Conservation (phyloP, 2,113 vertebrate species). For the Oxyura jamaicensis region DNA sequence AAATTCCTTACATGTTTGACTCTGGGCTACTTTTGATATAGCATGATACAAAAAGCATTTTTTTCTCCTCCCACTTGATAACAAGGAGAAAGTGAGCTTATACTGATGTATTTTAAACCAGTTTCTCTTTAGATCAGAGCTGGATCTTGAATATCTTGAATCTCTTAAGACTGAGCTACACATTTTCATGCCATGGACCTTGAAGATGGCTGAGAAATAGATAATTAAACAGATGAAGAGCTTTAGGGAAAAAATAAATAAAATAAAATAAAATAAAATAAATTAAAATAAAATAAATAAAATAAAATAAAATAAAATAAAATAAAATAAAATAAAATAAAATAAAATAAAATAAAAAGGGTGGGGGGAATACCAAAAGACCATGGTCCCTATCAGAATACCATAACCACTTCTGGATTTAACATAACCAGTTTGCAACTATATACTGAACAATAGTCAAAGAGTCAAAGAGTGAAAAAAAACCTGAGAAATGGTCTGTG, state of each 20-base stretch:
- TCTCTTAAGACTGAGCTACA: not conserved
- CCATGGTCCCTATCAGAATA: not conserved
- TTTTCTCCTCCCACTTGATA: not conserved
- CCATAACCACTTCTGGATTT: not conserved
- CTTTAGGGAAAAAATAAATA: not conserved
- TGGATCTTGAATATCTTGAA: not conserved
- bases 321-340: too few species aligned
- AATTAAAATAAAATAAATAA: too few species aligned
- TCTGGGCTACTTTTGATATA: not conserved
- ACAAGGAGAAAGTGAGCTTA: not conserved
- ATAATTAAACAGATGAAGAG: not conserved
- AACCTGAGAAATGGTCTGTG: not conserved
- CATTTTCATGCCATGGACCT: not conserved
- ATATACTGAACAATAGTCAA: not conserved
- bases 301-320: too few species aligned
- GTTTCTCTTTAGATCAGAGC: not conserved
- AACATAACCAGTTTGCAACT: not conserved
- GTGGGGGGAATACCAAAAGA: too few species aligned
- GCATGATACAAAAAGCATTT: not conserved
- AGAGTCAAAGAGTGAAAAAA: not conserved
- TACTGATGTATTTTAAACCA: not conserved
- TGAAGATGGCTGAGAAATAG: not conserved
- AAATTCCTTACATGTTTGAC: not conserved
- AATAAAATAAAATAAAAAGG: too few species aligned
- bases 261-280: too few species aligned